Conservation (phyloP, 2,113 vertebrate genomes). For the Crotalus horridus region DNA sequence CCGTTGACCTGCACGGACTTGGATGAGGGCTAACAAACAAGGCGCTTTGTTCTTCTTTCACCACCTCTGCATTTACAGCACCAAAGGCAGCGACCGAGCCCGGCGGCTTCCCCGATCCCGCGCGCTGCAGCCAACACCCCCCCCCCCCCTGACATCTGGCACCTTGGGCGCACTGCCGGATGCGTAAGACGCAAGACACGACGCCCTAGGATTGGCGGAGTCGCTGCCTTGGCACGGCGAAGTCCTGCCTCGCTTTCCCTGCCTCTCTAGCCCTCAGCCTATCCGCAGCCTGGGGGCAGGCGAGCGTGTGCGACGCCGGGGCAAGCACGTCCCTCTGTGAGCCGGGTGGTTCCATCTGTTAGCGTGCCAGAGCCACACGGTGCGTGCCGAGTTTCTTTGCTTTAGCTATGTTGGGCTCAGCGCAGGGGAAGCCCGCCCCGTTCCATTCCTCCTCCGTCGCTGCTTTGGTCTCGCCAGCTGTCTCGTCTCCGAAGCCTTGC, state of each 20-base stretch:
- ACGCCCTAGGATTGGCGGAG: not conserved
- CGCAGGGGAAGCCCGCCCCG: slow-evolving; percentile 13
- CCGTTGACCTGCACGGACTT: not conserved
- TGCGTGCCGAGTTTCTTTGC: not conserved
- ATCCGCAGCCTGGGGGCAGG: not conserved
- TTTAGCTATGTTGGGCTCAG: slow-evolving; percentile 7
- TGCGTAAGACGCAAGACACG: not conserved
- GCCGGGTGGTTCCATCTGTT: not conserved
- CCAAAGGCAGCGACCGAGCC: not conserved
- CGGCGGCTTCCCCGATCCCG: not conserved
- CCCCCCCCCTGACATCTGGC: not conserved
- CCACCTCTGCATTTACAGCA: not conserved
- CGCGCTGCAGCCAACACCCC: not conserved
- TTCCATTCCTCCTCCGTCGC: not conserved
- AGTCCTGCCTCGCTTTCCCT: not conserved
- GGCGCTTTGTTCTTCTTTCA: not conserved
- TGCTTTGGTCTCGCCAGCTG: not conserved
- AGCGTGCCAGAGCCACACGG: not conserved
- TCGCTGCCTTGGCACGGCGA: not conserved
- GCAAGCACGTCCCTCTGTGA: not conserved
- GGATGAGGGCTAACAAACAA: not conserved
- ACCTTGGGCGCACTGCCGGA: not conserved
- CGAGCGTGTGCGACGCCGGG: not conserved
- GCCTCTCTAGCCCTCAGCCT: not conserved
- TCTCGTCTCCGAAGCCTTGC: slow-evolving; percentile 6